These are phyloP conservation scores for Plagodis pulveraria DNA, from an alignment of 2,888 invertebrate species.

Conservation along the genomic window DNA sequence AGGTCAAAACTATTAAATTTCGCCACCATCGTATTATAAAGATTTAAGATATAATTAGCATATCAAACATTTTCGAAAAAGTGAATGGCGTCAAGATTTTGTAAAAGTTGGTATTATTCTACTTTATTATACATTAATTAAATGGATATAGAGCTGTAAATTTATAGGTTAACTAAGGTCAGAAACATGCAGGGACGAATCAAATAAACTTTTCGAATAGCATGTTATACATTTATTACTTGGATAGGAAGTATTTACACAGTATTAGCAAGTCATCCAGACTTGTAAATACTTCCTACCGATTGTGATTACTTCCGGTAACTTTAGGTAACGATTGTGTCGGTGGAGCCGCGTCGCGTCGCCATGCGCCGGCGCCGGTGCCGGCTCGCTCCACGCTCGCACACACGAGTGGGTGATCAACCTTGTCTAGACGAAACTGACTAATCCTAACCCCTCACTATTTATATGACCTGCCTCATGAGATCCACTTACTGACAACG, in stretches of 20 bases:
- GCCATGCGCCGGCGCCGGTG: constrained; percentile 39
- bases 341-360: constrained; percentile 14
- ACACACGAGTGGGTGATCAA: constrained; percentile 46
- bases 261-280: background rate
- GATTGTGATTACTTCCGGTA: too few relatives aligned
- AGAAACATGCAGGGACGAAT: too few relatives aligned
- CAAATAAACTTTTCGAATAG: too few relatives aligned
- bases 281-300: too few relatives aligned
- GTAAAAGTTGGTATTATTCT: background rate
- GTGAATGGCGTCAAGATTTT: background rate
- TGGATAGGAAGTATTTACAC: constrained; percentile 8
- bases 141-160: too few relatives aligned
- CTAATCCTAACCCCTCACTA: constrained; percentile 41
- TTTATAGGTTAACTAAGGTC: too few relatives aligned
- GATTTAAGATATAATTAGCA: too few relatives aligned
- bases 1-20: too few relatives aligned
- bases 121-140: too few relatives aligned
- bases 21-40: too few relatives aligned
- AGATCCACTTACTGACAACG: constrained; percentile 8
- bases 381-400: constrained; percentile 26
- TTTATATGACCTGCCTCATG: constrained; percentile 25
- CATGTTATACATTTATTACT: background rate
- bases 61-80: constrained; percentile 9
- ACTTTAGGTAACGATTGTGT: constrained; percentile 13
- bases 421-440: constrained; percentile 55